These are phyloP conservation scores for Cherax quadricarinatus DNA, from an alignment of 1,140 invertebrate species.

Conservation along the genomic window DNA sequence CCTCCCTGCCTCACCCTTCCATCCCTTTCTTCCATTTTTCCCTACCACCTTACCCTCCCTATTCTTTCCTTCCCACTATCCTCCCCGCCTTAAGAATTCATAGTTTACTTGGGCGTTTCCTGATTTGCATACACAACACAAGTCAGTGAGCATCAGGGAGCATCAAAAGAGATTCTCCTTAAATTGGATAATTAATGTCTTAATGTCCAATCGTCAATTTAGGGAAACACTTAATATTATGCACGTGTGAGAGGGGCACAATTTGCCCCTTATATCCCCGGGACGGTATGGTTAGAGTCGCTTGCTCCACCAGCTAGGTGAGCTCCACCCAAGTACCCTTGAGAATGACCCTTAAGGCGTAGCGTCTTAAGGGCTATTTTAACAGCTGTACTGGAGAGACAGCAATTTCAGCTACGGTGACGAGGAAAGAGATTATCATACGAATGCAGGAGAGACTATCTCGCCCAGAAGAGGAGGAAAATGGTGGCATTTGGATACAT, in stretches of 20 bases:
- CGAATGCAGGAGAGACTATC: constrained; percentile 48
- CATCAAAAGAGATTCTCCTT: constrained; percentile 71
- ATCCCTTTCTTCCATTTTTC: background rate
- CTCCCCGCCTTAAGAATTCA: constrained; percentile 51
- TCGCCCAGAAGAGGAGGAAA: constrained; percentile 3
- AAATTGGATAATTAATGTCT: constrained; percentile 73
- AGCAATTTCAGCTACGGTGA: constrained; percentile 64
- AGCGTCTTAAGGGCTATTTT: constrained; percentile 7
- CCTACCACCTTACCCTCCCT: background rate
- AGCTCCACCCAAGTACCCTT: too few species aligned
- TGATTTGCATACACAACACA: constrained; percentile 71
- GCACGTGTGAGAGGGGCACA: constrained; percentile 25
- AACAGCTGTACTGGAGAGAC: constrained; percentile 29
- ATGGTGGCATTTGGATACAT: background rate
- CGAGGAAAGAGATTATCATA: constrained; percentile 60
- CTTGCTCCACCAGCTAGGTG: background rate
- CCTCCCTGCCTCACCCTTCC: too few species aligned
- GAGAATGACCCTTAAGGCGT: background rate
- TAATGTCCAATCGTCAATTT: constrained; percentile 72
- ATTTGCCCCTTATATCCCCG: constrained; percentile 23
- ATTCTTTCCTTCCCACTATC: constrained; percentile 7
- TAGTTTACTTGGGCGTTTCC: constrained; percentile 62
- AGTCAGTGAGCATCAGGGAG: constrained; percentile 58
- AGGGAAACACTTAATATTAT: constrained; percentile 71
- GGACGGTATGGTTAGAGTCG: constrained; percentile 32